A percentile compares a stretch with the other conserved stretches of the same genome.
Conservation (phyloP, 2,797 vertebrate species). For the Danio albolineatus region DNA sequence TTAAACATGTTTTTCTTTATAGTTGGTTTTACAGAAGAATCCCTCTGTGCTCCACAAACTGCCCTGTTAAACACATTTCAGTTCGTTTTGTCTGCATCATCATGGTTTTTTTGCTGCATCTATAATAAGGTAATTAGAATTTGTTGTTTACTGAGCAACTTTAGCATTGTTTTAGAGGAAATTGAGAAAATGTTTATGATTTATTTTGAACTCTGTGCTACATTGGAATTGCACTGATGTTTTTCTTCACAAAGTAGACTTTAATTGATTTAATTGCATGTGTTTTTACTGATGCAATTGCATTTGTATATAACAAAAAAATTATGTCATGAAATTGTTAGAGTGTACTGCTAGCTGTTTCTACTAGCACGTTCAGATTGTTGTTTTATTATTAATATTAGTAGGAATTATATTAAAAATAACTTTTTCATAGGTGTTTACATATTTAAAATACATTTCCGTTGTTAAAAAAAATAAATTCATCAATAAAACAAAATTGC, state of each 20-base stretch:
- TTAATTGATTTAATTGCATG: not conserved
- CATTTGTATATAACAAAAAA: not conserved
- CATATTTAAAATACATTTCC: no score
- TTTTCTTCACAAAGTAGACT: not conserved
- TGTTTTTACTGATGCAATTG: not conserved
- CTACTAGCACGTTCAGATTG: no score
- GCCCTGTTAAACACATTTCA: not conserved
- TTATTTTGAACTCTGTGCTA: no score
- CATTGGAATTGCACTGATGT: not conserved
- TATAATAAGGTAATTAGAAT: not conserved
- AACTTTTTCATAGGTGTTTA: no score
- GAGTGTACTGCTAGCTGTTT: no score
- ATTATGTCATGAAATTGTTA: not conserved
- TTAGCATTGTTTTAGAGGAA: not conserved
- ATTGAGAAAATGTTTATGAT: not conserved
- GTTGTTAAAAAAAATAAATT: no score
- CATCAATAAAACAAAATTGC: no score
- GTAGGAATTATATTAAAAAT: no score
- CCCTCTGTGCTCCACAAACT: not conserved
- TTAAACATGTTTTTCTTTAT: not conserved
- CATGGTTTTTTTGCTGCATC: not conserved
- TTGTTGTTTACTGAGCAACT: not conserved
- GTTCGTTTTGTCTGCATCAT: not conserved
- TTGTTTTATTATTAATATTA: no score
- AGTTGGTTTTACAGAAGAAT: not conserved